These are phyloP conservation scores for Calcarius lapponicus DNA, from an alignment of 2,797 vertebrate genomes.

Conservation along the genomic window DNA sequence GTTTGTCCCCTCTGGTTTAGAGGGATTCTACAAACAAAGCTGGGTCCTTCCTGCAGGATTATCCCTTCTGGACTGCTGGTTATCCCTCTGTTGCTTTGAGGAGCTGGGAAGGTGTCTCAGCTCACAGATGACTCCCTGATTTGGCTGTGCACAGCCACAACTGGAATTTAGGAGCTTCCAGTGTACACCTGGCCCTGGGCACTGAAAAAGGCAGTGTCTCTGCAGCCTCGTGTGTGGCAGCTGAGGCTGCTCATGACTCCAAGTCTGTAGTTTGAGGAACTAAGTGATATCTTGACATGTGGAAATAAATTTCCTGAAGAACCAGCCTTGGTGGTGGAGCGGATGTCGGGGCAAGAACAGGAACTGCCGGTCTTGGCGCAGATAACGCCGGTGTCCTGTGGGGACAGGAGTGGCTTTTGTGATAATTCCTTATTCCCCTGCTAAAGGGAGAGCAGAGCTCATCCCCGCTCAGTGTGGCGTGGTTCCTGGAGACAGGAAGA, in stretches of 20 bases:
- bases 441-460: neutral
- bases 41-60: neutral
- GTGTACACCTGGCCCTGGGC: neutral
- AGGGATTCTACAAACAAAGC: neutral
- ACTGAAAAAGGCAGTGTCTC: neutral
- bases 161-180: neutral
- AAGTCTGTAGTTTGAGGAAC: neutral
- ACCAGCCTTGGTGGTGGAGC: neutral
- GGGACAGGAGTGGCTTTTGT: neutral
- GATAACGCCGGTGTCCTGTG: slow-evolving; percentile 8
- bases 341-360: slow-evolving; percentile 6
- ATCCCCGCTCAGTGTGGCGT: accelerated
- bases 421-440: neutral
- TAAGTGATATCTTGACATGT: neutral
- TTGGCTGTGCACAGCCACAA: neutral
- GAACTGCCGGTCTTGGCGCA: neutral
- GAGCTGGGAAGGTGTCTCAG: neutral
- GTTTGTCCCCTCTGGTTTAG: neutral
- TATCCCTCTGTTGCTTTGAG: neutral
- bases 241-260: accelerated
- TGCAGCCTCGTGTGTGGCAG: accelerated
- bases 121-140: neutral
- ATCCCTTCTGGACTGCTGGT: neutral
- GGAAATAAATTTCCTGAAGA: neutral
- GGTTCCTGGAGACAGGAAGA: slow-evolving; percentile 32